Evolutionary conservation across 2,113 vertebrate species (phyloP).

Genomic region (Dasyornis broadbenti): DNA sequence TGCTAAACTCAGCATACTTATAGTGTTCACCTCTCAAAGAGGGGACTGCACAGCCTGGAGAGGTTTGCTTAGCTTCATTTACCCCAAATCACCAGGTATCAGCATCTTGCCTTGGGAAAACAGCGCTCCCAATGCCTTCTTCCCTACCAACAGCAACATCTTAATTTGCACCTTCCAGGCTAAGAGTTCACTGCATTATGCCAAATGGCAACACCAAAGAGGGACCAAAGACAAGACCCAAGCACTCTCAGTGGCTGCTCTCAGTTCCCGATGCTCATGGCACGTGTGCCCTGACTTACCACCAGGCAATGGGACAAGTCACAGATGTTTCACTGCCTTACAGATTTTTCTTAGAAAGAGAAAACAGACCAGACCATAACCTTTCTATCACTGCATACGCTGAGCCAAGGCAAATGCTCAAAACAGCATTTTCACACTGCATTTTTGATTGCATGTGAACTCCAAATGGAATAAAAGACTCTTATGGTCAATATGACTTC

Average conservation of each 20-base stretch:
- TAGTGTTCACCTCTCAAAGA: background rate
- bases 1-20: background rate
- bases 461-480: background rate
- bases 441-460: background rate
- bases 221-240: background rate
- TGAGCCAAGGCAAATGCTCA: background rate
- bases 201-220: background rate
- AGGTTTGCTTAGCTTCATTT: background rate
- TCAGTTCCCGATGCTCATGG: background rate
- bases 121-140: background rate
- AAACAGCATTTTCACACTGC: background rate
- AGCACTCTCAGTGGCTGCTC: background rate
- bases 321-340: background rate
- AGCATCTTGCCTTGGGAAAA: background rate
- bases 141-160: background rate
- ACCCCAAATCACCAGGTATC: background rate
- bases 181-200: background rate
- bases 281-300: background rate
- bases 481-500: background rate
- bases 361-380: background rate
- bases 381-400: background rate
- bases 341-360: constrained; percentile 20
- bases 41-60: too few species aligned
- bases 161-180: background rate
- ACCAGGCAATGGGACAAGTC: background rate